These are phyloP conservation scores for Oreotrochilus melanogaster DNA, from an alignment of 2,113 vertebrate species.

Conservation along the genomic window DNA sequence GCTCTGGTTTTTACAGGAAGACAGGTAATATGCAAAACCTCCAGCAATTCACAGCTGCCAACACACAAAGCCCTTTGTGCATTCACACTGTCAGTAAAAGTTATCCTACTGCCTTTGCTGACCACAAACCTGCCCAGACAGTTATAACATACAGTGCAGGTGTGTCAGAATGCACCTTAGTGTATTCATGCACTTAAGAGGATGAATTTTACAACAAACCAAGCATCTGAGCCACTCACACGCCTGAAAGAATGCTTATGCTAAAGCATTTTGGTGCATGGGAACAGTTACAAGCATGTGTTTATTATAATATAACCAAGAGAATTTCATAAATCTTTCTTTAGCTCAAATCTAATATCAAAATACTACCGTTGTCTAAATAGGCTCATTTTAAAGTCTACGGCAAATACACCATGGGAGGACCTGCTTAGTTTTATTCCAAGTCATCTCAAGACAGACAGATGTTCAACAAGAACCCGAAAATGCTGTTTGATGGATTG, in stretches of 20 bases:
- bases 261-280: not conserved
- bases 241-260: accelerated
- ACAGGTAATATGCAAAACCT: not conserved
- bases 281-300: not conserved
- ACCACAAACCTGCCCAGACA: not conserved
- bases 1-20: not conserved
- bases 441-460: constrained; percentile 33
- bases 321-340: not conserved
- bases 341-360: not conserved
- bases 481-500: constrained; percentile 43
- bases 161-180: not conserved
- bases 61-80: not conserved
- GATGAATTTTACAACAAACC: not conserved
- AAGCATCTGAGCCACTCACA: not conserved
- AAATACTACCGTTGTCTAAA: not conserved
- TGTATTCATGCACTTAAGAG: not conserved
- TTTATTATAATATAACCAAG: not conserved
- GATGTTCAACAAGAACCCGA: constrained; percentile 61
- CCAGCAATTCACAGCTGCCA: not conserved
- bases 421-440: not conserved
- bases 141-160: not conserved
- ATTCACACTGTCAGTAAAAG: not conserved
- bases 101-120: not conserved
- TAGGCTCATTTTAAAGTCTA: not conserved
- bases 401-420: not conserved